Percentiles rank a stretch among this genome's conserved stretches.
phyloP scores from a whole-genome alignment of 2,888 invertebrate species.

The Lobophora halterata region DNA sequence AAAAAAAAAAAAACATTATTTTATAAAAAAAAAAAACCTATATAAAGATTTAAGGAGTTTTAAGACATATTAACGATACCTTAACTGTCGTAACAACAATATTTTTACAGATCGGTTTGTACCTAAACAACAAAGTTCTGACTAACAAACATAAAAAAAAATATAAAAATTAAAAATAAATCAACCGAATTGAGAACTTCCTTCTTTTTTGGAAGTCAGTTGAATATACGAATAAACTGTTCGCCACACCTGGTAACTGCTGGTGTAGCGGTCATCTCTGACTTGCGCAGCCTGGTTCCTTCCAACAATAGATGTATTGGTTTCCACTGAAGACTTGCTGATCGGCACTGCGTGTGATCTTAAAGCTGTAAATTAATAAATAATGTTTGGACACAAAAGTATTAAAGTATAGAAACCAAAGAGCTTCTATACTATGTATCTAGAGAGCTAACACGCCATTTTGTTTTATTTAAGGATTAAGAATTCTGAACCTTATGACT shows the following conservation, averaged over 20 bases:
- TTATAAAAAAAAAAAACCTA: too few relatives aligned
- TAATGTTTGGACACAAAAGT: background rate
- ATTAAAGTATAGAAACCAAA: background rate
- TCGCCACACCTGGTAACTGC: slow-evolving; percentile 46
- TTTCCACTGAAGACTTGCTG: slow-evolving; percentile 28
- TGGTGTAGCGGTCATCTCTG: slow-evolving; percentile 41
- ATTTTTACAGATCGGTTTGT: too few relatives aligned
- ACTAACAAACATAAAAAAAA: too few relatives aligned
- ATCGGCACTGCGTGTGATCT: slow-evolving; percentile 4
- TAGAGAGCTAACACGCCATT: background rate
- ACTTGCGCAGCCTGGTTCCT: slow-evolving; percentile 29
- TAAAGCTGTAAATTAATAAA: slow-evolving; percentile 21
- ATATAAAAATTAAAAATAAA: too few relatives aligned
- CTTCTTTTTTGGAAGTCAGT: background rate
- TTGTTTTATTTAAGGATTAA: too few relatives aligned
- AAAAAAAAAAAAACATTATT: too few relatives aligned
- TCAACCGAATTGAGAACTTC: too few relatives aligned
- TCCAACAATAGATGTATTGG: slow-evolving; percentile 19
- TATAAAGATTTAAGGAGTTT: too few relatives aligned
- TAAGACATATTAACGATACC: background rate
- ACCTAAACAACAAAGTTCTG: too few relatives aligned
- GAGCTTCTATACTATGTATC: slow-evolving; percentile 3
- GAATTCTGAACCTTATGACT: too few relatives aligned
- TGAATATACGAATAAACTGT: background rate
- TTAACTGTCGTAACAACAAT: background rate